Conservation (phyloP, 2,113 vertebrate genomes). For the Orcinus orca region DNA sequence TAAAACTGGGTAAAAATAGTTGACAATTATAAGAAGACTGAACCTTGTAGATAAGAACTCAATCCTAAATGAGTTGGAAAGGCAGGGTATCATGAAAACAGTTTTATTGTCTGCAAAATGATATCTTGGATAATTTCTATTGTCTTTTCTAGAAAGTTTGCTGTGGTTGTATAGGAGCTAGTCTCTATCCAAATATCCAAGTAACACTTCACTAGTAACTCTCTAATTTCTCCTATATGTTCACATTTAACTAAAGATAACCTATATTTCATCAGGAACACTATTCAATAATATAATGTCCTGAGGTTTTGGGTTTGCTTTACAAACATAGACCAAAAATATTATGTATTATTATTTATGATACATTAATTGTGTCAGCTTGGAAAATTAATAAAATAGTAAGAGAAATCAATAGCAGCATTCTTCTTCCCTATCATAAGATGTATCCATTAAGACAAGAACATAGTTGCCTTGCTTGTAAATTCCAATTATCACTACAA, state of each 20-base stretch:
- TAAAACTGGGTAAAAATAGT: neutral
- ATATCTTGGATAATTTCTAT: neutral
- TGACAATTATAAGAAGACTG: neutral
- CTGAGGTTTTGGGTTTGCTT: neutral
- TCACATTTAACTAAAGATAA: neutral
- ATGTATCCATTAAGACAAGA: neutral
- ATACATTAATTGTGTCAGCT: neutral
- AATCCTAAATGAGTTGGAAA: neutral
- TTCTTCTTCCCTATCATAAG: neutral
- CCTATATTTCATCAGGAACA: neutral
- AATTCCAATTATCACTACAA: conserved; percentile 25
- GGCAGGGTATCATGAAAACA: neutral
- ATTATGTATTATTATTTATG: neutral
- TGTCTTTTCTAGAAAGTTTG: neutral
- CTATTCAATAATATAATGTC: neutral
- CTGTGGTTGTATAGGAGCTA: neutral
- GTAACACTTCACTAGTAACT: neutral
- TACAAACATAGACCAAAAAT: neutral
- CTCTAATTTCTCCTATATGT: neutral
- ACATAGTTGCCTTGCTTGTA: neutral
- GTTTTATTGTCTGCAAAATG: neutral
- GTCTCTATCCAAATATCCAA: neutral
- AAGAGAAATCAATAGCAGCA: neutral
- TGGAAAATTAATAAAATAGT: neutral
- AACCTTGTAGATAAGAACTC: neutral